Percentiles rank a stretch among this genome's conserved stretches.
phyloP scores from a whole-genome alignment of 1,140 invertebrate genomes.

The Bombyx mandarina region DNA sequence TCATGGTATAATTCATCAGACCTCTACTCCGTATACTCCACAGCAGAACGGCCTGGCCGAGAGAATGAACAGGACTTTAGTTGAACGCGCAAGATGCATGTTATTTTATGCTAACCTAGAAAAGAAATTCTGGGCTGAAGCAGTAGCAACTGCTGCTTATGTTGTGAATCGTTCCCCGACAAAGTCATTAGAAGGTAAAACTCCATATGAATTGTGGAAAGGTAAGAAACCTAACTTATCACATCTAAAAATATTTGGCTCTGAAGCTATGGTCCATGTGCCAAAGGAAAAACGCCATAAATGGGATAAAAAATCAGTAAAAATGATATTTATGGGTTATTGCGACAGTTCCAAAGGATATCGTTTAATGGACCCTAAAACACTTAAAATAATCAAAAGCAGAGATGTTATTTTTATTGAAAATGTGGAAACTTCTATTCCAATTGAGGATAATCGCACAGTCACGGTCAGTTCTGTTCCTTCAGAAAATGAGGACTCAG shows the following conservation, averaged over 20 bases:
- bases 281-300: constrained; percentile 47
- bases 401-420: too few species aligned
- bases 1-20: constrained; percentile 14
- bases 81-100: constrained; percentile 12
- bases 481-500: too few species aligned
- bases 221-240: constrained; percentile 45
- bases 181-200: constrained; percentile 17
- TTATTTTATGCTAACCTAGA: background rate
- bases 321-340: constrained; percentile 54
- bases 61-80: constrained; percentile 11
- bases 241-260: too few species aligned
- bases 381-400: too few species aligned
- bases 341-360: constrained; percentile 38
- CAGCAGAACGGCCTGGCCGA: constrained; percentile 7
- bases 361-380: constrained; percentile 28
- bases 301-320: constrained; percentile 39
- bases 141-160: constrained; percentile 5
- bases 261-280: constrained; percentile 43
- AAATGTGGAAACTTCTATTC: too few species aligned
- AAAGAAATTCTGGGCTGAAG: background rate
- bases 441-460: too few species aligned
- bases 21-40: constrained; percentile 11
- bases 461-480: too few species aligned
- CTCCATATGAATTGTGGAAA: constrained; percentile 50
- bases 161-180: constrained; percentile 21